Evolutionary conservation across 2,113 vertebrate species (phyloP).

Genomic region (Antigone vipio): DNA sequence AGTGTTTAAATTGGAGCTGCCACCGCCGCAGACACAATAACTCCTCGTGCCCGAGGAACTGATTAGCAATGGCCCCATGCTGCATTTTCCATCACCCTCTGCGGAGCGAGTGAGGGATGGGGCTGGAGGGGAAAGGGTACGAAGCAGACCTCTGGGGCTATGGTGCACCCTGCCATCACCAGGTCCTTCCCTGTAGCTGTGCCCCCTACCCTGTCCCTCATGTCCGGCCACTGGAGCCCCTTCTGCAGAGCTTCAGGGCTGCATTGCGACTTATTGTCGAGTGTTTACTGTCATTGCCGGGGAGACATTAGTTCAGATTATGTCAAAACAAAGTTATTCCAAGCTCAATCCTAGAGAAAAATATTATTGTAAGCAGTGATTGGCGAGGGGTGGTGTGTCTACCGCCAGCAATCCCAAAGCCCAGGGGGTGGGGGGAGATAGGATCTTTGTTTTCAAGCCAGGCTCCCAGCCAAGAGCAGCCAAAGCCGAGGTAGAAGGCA

Average conservation of each 20-base stretch:
- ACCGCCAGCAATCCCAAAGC: constrained; percentile 32
- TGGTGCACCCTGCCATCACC: not conserved
- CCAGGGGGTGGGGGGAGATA: constrained; percentile 44
- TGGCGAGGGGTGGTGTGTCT: constrained; percentile 18
- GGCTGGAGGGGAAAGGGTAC: not conserved
- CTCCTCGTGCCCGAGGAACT: not conserved
- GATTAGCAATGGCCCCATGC: not conserved
- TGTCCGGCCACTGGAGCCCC: not conserved
- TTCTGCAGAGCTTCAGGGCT: constrained; percentile 39
- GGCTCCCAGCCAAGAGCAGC: constrained; percentile 65
- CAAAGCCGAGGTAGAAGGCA: constrained; percentile 57
- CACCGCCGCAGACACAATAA: constrained; percentile 31
- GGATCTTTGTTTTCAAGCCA: constrained; percentile 64
- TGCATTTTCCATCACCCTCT: not conserved
- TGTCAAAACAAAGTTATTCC: constrained; percentile 65
- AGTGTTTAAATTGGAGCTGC: constrained; percentile 45
- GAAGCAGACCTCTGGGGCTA: not conserved
- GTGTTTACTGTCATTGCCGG: constrained; percentile 69
- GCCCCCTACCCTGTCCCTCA: not conserved
- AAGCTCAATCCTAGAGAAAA: constrained; percentile 48
- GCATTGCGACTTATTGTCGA: constrained; percentile 17
- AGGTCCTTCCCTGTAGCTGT: not conserved
- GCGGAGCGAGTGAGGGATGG: not conserved
- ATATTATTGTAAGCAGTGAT: constrained; percentile 55
- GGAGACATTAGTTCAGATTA: constrained; percentile 58